These are phyloP conservation scores for Willowsia nigromaculata DNA, from an alignment of 2,888 invertebrate genomes.

Conservation along the genomic window DNA sequence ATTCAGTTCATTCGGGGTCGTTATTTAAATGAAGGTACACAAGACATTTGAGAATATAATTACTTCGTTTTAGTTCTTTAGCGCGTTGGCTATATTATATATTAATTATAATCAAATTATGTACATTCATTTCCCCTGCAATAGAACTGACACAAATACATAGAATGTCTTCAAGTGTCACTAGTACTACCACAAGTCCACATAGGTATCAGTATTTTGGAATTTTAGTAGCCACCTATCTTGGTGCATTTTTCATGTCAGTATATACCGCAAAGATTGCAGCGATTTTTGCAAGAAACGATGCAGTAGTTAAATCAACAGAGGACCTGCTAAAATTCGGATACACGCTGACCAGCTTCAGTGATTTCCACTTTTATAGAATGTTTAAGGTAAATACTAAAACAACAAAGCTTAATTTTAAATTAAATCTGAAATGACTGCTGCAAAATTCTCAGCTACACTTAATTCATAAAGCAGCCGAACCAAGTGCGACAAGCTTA, in stretches of 20 bases:
- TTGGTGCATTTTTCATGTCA: neutral
- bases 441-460: neutral
- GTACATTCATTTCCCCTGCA: neutral
- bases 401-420: neutral
- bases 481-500: neutral
- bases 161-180: neutral
- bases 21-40: neutral
- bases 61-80: too few relatives aligned
- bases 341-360: constrained; percentile 17
- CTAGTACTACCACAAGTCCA: neutral
- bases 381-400: constrained; percentile 43
- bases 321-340: constrained; percentile 26
- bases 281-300: neutral
- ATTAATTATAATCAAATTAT: neutral
- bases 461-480: neutral
- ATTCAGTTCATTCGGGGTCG: neutral
- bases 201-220: neutral
- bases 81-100: neutral
- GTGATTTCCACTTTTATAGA: constrained; percentile 23
- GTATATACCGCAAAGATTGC: constrained; percentile 48
- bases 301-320: neutral
- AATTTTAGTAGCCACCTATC: neutral
- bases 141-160: neutral
- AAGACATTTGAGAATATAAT: too few relatives aligned
- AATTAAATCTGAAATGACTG: neutral